phyloP scores from a whole-genome alignment of 2,888 invertebrate species.

The Cheiracanthium punctorium region DNA sequence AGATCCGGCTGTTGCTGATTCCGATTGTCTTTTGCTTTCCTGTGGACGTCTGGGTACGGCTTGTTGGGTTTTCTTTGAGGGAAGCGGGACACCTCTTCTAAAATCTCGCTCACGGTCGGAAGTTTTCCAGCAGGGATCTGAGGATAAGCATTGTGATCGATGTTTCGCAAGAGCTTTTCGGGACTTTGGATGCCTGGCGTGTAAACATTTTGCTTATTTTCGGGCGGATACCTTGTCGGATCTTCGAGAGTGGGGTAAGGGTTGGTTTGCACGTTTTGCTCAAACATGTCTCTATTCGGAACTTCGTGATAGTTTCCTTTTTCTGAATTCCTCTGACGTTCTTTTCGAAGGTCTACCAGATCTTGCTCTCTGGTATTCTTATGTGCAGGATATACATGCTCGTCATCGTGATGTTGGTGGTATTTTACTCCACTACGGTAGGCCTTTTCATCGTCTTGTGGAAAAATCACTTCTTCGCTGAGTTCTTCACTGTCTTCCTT shows the following conservation, averaged over 20 bases:
- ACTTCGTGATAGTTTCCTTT: conserved; percentile 16
- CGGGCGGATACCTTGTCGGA: not conserved
- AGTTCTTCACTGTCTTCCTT: conserved; percentile 19
- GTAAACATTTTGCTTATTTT: not conserved
- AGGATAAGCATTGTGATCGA: conserved; percentile 27
- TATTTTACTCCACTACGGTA: conserved; percentile 14
- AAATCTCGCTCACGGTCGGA: conserved; percentile 27
- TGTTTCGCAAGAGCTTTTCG: conserved; percentile 35
- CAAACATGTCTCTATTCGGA: not conserved
- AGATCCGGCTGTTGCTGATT: conserved; percentile 16
- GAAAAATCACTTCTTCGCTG: conserved; percentile 35
- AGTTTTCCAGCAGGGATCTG: conserved; percentile 20
- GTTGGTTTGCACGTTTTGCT: not conserved
- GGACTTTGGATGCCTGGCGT: conserved; percentile 40
- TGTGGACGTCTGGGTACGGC: not conserved
- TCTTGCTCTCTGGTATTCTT: not conserved
- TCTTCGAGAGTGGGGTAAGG: conserved; percentile 12
- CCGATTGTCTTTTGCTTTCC: not conserved
- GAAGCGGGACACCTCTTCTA: conserved; percentile 35
- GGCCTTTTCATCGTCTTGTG: conserved; percentile 28
- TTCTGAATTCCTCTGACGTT: not conserved
- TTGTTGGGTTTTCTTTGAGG: conserved; percentile 17
- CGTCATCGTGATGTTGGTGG: not conserved
- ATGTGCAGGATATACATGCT: not conserved
- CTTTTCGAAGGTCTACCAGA: not conserved